These are phyloP conservation scores for Cetonia aurata DNA, from an alignment of 2,888 invertebrate species.

Conservation along the genomic window DNA sequence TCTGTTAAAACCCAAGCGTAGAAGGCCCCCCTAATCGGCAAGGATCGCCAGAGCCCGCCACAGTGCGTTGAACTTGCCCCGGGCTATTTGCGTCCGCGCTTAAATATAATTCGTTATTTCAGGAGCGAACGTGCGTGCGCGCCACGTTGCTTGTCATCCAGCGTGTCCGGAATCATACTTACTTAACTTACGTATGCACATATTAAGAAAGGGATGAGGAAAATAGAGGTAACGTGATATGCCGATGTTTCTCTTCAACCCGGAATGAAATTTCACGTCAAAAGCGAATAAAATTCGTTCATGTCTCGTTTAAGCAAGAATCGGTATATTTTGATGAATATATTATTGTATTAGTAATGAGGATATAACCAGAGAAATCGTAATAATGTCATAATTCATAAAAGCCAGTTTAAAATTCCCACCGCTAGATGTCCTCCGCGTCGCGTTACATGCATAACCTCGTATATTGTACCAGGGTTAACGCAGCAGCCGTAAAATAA, in stretches of 20 bases:
- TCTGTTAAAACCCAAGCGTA: no score
- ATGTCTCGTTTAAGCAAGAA: no score
- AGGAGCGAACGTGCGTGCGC: constrained; percentile 36
- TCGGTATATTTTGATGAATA: no score
- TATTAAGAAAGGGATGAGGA: constrained; percentile 1
- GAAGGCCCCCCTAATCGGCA: no score
- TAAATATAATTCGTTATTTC: constrained; percentile 47
- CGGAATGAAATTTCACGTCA: no score
- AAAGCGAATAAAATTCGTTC: no score
- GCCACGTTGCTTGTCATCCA: constrained; percentile 16
- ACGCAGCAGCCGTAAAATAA: not conserved
- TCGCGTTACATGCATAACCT: no score
- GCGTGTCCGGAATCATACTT: not conserved
- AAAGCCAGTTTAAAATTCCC: no score
- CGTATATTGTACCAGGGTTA: no score
- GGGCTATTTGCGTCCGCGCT: constrained; percentile 43
- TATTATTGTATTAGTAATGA: no score
- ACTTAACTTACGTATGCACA: not conserved
- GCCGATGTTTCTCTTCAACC: no score
- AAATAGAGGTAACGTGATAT: constrained; percentile 15
- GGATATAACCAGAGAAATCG: not conserved
- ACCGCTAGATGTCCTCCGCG: no score
- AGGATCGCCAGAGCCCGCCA: not conserved
- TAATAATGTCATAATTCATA: not conserved
- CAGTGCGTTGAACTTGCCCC: constrained; percentile 44